Evolutionary conservation across 2,113 vertebrate genomes (phyloP), one percentile per base, ranked within the genome.

Genomic region (Otus sunia): DNA sequence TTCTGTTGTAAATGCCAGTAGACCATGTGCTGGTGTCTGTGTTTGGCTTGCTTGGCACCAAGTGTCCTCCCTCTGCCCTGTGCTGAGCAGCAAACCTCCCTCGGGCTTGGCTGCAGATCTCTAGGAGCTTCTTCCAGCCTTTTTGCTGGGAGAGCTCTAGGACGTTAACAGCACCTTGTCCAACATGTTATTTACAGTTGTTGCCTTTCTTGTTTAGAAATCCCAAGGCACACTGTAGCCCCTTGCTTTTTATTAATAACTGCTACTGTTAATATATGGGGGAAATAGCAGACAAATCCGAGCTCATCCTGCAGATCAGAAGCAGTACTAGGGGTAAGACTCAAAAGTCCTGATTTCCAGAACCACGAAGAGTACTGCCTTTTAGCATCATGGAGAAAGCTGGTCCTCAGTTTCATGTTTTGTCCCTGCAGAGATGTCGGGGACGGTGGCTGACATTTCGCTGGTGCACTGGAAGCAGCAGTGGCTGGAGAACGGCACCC

Each of bases 391-490:
- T 7, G n/a, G 37, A 36, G 39, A 27, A 47, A 19, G 8, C 25
- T 37, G 43, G 59, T n/a, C 18, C 64, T 41, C 2, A 4, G 32
- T 32, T 45, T 37, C 15, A 5, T n/a, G 21, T 95, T 97, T 79
- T 98, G 79, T 97, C 94, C 78, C 60, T 98, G 74, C 98, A 99
- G 99, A 99, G 98, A 99, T 99, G 99, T 99, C 99, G 1, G 99
- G 99, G 30, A 99, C 98, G 0, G 98, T 98, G 19, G 98, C 99
- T 14, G 99, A 99, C 83, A 99, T 99, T 82, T 99, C 99, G 0
- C 98, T 99, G 98, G 99, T 99, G 50, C 99, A 99, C 96, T 99
- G 99, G 99, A 99, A 99, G 94, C 99, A 99, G 98, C 99, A 99
- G 98, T 99, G 99, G 99, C 96, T 99, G 98, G 99, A 99, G 97